Conservation (phyloP, 2,113 vertebrate species). For the Apodemus sylvaticus region DNA sequence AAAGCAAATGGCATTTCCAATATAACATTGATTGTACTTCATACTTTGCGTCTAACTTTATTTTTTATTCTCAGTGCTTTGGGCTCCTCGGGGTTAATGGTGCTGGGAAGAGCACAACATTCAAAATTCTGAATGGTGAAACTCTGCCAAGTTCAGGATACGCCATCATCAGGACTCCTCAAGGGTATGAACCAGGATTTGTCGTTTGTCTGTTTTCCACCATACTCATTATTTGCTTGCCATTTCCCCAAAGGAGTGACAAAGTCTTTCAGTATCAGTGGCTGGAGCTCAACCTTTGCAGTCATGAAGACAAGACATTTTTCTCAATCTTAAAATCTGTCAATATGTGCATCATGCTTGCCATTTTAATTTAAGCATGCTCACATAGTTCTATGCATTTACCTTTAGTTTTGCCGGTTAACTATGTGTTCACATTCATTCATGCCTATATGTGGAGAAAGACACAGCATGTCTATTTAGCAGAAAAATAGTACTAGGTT, state of each 20-base stretch:
- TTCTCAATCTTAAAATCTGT: not conserved
- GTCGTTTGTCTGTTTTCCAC: conserved; percentile 34
- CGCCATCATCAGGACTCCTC: conserved; percentile 77
- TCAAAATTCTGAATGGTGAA: conserved; percentile 94
- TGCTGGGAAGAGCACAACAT: conserved; percentile 94
- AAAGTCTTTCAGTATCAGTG: not conserved
- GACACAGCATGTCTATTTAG: not conserved
- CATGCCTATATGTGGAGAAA: not conserved
- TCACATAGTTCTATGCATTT: not conserved
- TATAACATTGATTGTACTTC: not conserved
- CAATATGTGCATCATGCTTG: not conserved
- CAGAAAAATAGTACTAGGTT: not conserved
- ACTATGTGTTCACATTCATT: not conserved
- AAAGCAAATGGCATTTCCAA: not conserved
- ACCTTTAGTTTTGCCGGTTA: not conserved
- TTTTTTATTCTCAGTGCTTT: conserved; percentile 88
- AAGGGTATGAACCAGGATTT: conserved; percentile 79
- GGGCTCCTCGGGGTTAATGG: conserved; percentile 94
- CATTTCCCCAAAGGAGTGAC: not conserved
- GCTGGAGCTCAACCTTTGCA: not conserved
- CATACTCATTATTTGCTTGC: not conserved
- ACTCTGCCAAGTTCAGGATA: conserved; percentile 79
- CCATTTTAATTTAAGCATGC: not conserved
- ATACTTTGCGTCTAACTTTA: not conserved
- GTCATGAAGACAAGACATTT: not conserved